Evolutionary conservation across 2,797 vertebrate species (phyloP).

Genomic region (Podarcis lilfordi): DNA sequence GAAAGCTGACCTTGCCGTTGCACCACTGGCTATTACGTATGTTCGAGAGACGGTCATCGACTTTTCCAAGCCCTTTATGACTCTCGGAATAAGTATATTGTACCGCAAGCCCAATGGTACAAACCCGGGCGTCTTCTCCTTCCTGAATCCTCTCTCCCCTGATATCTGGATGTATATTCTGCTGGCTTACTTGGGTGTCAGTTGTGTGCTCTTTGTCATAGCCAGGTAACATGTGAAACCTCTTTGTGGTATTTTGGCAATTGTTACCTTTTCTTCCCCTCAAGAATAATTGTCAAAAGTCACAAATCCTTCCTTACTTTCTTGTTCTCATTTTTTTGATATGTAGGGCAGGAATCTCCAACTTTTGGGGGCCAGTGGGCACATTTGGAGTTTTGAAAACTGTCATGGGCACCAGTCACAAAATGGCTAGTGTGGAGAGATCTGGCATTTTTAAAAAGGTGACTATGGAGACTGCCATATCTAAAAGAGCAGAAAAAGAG

Average conservation of each 20-base stretch:
- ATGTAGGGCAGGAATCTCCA: slow-evolving; percentile 7
- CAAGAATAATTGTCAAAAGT: slow-evolving; percentile 87
- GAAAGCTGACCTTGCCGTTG: slow-evolving; percentile 99
- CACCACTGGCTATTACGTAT: slow-evolving; percentile 97
- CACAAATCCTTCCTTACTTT: slow-evolving; percentile 78
- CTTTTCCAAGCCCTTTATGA: slow-evolving; percentile 99
- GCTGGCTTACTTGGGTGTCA: slow-evolving; percentile 99
- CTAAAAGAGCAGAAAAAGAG: too few species aligned
- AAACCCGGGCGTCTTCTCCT: slow-evolving; percentile 99
- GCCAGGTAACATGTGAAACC: slow-evolving; percentile 98
- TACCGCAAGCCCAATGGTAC: slow-evolving; percentile 99
- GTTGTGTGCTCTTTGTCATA: slow-evolving; percentile 99
- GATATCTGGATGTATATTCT: slow-evolving; percentile 99
- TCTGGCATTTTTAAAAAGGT: too few species aligned
- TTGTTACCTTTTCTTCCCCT: slow-evolving; percentile 78
- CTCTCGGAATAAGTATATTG: slow-evolving; percentile 99
- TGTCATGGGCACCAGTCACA: too few species aligned
- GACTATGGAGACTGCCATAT: too few species aligned
- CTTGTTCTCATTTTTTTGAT: slow-evolving; percentile 67
- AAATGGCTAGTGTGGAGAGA: too few species aligned
- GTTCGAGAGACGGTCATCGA: slow-evolving; percentile 98
- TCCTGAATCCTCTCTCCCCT: slow-evolving; percentile 99
- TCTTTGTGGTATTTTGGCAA: slow-evolving; percentile 89
- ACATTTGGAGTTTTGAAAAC: too few species aligned
- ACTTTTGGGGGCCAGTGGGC: too few species aligned